These are phyloP conservation scores for Junonia oenone DNA, from an alignment of 2,888 invertebrate genomes.

Conservation along the genomic window DNA sequence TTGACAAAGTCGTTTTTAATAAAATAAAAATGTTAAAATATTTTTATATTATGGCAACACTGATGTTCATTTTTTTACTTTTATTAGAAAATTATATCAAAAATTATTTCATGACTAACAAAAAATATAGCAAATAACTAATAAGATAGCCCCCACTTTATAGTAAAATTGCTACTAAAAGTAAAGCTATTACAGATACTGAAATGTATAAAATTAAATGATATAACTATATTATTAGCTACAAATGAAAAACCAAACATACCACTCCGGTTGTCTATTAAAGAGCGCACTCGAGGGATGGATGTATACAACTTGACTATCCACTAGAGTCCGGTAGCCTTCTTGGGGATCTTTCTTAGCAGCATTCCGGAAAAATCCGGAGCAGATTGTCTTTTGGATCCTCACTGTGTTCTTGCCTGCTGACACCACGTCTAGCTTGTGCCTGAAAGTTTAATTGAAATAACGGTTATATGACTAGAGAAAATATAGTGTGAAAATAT, in stretches of 20 bases:
- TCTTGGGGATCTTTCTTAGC: slow-evolving; percentile 99
- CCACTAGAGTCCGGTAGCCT: slow-evolving; percentile 97
- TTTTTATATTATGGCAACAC: not conserved
- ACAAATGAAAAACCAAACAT: slow-evolving; percentile 1
- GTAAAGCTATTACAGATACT: no score
- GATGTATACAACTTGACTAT: slow-evolving; percentile 98
- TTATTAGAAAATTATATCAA: no score
- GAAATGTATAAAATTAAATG: no score
- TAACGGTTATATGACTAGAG: no score
- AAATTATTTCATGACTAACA: no score
- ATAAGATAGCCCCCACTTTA: no score
- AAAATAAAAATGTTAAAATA: not conserved
- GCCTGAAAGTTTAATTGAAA: slow-evolving; percentile 77
- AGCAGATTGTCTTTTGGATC: slow-evolving; percentile 98
- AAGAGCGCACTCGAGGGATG: slow-evolving; percentile 99
- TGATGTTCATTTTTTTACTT: no score
- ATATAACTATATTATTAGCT: no score
- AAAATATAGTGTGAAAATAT: no score
- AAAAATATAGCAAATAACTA: no score
- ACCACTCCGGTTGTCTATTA: slow-evolving; percentile 99
- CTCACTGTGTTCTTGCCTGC: slow-evolving; percentile 97
- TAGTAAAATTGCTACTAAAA: no score
- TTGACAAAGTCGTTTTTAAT: slow-evolving; percentile 26
- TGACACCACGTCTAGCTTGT: slow-evolving; percentile 97
- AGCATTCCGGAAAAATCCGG: slow-evolving; percentile 98